Evolutionary conservation across 1,140 invertebrate species (phyloP), one percentile per base, ranked within the genome.

Genomic region (Leptinotarsa lineolata): DNA sequence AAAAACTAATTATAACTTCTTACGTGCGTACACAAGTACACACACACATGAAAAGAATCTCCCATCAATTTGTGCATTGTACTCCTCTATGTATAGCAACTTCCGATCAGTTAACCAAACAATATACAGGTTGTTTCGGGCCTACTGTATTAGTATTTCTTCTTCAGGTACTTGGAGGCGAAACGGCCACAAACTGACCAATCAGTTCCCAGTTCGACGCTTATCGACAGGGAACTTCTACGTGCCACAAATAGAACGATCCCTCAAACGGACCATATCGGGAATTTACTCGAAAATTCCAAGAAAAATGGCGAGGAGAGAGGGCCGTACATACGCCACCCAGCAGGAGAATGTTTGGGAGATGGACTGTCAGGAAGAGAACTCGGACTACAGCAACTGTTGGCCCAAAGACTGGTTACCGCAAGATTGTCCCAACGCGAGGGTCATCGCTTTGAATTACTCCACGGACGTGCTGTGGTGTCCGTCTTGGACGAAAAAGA

Each of bases 321-420:
- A 77, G 22, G 72, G 67, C 24, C 30, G 8, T 0, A 68, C 73
- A 39, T 15, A 63, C 20, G 12, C 16, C 2, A 66, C 61, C 44
- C 58, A 70, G 24, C 22, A 69, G 13, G 70, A 64, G 3, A 20
- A 18, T 15, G 16, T 54, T 20, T 18, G 15, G 20, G 60, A 48
- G 58, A 16, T 59, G 22, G 70, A 68, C n/a, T 73, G 73, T 3
- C 20, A 72, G 13, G 30, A 11, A 3, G 65, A 64, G 21, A 45
- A 70, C 12, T 18, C 13, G 12, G 70, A 72, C 18, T 83, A 89
- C 75, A 91, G 90, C 2, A 82, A 85, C 8, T 92, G 91, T 76
- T 92, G 91, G 91, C 91, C 91, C 0, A 84, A 86, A 21, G 91
- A 92, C 78, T 92, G 91, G 91, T 79, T 92, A 15, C 89, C 88